Conservation (phyloP, 2,888 invertebrate genomes). For the Epirrhoe alternata region DNA sequence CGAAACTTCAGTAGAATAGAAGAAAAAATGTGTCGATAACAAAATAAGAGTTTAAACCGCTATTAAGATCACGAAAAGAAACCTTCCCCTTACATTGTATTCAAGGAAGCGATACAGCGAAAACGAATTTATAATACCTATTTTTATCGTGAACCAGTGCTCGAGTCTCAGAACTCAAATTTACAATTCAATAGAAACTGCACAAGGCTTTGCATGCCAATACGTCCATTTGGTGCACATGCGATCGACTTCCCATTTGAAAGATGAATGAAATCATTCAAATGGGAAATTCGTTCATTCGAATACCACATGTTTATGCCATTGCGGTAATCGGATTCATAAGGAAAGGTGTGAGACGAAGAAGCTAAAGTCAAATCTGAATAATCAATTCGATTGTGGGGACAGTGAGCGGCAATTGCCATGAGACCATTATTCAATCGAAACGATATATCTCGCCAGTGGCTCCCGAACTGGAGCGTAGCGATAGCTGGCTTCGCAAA, state of each 20-base stretch:
- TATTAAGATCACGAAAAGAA: constrained; percentile 10
- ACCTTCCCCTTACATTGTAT: constrained; percentile 10
- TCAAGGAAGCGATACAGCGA: constrained; percentile 36
- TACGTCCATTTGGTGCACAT: constrained; percentile 80
- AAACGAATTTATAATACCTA: constrained; percentile 57
- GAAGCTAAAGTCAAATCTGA: constrained; percentile 51
- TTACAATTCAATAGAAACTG: constrained; percentile 83
- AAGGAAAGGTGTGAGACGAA: constrained; percentile 38
- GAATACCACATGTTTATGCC: constrained; percentile 46
- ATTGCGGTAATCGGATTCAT: constrained; percentile 27
- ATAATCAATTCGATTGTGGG: constrained; percentile 66
- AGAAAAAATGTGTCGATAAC: not conserved
- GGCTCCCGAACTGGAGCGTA: constrained; percentile 75
- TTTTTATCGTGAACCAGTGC: constrained; percentile 67
- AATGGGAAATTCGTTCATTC: constrained; percentile 66
- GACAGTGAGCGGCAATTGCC: constrained; percentile 71
- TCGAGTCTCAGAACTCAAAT: constrained; percentile 76
- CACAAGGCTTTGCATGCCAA: constrained; percentile 83
- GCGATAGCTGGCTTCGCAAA: constrained; percentile 82
- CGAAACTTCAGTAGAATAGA: too few species aligned
- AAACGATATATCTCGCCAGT: constrained; percentile 79
- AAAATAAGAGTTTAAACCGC: not conserved
- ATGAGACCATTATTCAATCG: constrained; percentile 82
- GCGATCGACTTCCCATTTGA: constrained; percentile 78
- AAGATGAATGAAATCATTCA: constrained; percentile 81